Evolutionary conservation across 2,888 invertebrate genomes (phyloP), one percentile per base, ranked within the genome.

Genomic region (Opisthograptis luteolata): DNA sequence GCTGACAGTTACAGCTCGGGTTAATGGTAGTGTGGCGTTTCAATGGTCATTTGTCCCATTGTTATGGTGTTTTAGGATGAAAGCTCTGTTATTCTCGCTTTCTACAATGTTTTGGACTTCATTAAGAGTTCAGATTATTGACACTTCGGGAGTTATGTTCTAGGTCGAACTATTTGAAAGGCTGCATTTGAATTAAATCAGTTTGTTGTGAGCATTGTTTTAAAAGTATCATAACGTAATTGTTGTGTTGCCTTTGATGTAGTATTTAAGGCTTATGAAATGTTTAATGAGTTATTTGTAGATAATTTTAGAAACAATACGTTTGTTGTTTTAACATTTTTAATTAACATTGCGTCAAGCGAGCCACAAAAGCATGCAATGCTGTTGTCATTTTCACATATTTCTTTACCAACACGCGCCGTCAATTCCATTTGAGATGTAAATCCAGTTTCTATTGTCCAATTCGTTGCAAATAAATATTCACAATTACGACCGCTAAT

Each of bases 1-100:
- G 65, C 73, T 81, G 84, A 83, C 87, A 82, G 83, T 78, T 79
- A 81, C 81, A 79, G 69, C 69, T 62, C 64, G 79, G 77, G 76
- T 79, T 87, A 86, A 88, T 87, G 82, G 81, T 75, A 73, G 69
- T 76, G 73, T 70, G 76, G 73, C 75, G 77, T 78, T 80, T 73
- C 77, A 80, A 84, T 78, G 73, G 76, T 77, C 79, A 81, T 84
- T 83, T 81, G 77, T 71, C 61, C 73, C 50, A 74, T 86, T 86
- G 84, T 85, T 54, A 59, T 58, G 70, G 71, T 77, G 78, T 79
- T 58, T 60, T 80, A 74, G 82, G 78, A 81, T 79, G 75, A 82
- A 81, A 79, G 70, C 67, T 65, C 27, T 37, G 39, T 51, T 64
- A 50, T 66, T 66, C 61, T 62, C 57, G 62, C 62, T 60, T 43